Percentiles rank a stretch among this genome's conserved stretches.
phyloP scores from a whole-genome alignment of 2,888 invertebrate species.

The Agriopis leucophaearia region DNA sequence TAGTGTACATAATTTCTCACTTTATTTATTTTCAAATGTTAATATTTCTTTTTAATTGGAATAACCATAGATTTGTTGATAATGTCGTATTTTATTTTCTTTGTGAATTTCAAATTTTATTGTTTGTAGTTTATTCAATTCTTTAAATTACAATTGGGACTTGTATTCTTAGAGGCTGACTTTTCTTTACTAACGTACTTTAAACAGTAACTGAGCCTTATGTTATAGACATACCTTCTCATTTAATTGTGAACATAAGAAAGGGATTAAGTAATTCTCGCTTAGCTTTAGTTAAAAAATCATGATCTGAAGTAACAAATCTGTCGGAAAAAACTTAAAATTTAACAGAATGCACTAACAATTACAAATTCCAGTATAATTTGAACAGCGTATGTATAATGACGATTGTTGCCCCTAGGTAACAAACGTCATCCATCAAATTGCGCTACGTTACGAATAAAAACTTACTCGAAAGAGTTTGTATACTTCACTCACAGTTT shows the following conservation, averaged over 20 bases:
- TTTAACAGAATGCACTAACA: too few relatives aligned
- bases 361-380: not conserved
- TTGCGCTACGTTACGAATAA: too few relatives aligned
- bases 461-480: too few relatives aligned
- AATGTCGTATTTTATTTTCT: slow-evolving; percentile 71
- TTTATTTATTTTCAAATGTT: slow-evolving; percentile 48
- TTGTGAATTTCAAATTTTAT: slow-evolving; percentile 68
- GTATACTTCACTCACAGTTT: too few relatives aligned
- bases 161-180: slow-evolving; percentile 29
- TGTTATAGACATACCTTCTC: not conserved
- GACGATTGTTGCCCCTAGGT: too few relatives aligned
- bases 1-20: slow-evolving; percentile 72
- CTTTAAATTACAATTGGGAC: slow-evolving; percentile 30
- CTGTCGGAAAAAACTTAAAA: too few relatives aligned
- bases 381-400: too few relatives aligned
- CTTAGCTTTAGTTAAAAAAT: too few relatives aligned
- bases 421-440: too few relatives aligned
- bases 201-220: not conserved
- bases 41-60: slow-evolving; percentile 57
- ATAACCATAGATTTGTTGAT: slow-evolving; percentile 76
- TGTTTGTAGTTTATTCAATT: slow-evolving; percentile 51
- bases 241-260: too few relatives aligned
- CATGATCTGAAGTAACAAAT: too few relatives aligned
- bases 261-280: too few relatives aligned
- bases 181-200: not conserved